Evolutionary conservation across 2,888 invertebrate genomes (phyloP).

Genomic region (Trisateles emortualis): DNA sequence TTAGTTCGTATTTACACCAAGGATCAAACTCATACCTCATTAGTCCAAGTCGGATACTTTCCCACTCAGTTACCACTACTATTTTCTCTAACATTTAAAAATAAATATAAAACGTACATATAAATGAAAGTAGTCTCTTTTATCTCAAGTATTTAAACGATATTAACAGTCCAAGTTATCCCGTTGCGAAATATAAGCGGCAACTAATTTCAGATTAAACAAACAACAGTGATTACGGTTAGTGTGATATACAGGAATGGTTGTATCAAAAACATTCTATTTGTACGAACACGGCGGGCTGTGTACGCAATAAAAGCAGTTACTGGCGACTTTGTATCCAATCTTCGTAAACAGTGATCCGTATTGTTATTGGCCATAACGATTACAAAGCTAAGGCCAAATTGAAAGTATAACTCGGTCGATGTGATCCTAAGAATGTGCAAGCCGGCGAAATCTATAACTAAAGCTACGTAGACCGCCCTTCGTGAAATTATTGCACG

Average conservation of each 20-base stretch:
- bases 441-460: constrained; percentile 71
- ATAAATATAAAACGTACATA: constrained; percentile 16
- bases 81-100: no score
- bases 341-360: constrained; percentile 57
- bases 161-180: constrained; percentile 52
- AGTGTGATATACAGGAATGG: constrained; percentile 44
- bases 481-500: constrained; percentile 83
- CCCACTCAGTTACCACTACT: no score
- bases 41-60: no score
- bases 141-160: constrained; percentile 43
- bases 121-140: constrained; percentile 33
- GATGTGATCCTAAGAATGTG: constrained; percentile 68
- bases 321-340: constrained; percentile 54
- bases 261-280: constrained; percentile 46
- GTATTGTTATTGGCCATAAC: constrained; percentile 59
- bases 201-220: constrained; percentile 62
- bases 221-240: constrained; percentile 62
- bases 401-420: constrained; percentile 64
- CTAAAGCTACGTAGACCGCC: constrained; percentile 65
- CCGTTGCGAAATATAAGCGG: constrained; percentile 49
- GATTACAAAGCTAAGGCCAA: constrained; percentile 56
- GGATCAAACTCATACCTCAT: no score
- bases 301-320: constrained; percentile 55
- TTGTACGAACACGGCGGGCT: constrained; percentile 38
- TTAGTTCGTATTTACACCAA: no score